phyloP scores from a whole-genome alignment of 2,113 vertebrate genomes.

The Puma concolor region DNA sequence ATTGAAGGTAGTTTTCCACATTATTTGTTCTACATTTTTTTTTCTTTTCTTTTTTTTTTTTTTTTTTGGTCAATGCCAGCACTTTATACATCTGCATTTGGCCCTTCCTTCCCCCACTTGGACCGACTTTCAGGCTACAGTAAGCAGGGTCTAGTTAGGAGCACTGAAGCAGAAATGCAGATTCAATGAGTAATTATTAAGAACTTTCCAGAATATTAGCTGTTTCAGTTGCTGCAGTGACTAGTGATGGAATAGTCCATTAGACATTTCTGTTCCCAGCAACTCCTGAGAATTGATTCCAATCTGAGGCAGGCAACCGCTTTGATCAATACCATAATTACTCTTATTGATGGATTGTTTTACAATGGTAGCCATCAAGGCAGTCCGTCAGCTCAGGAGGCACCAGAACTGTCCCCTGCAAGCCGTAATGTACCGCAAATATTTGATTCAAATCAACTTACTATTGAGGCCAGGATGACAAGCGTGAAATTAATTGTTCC shows the following conservation, averaged over 20 bases:
- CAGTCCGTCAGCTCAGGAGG: constrained; percentile 84
- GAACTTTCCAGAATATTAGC: constrained; percentile 90
- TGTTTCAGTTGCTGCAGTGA: constrained; percentile 84
- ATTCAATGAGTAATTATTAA: constrained; percentile 91
- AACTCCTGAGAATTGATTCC: constrained; percentile 90
- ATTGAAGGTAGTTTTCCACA: constrained; percentile 71
- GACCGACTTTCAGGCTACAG: constrained; percentile 86
- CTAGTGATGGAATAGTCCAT: constrained; percentile 90
- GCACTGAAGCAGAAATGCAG: constrained; percentile 87
- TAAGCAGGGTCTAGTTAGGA: constrained; percentile 83
- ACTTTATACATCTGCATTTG: constrained; percentile 77
- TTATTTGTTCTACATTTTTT: not conserved
- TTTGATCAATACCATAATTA: constrained; percentile 93
- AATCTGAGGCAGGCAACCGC: constrained; percentile 86
- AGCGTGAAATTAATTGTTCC: constrained; percentile 99
- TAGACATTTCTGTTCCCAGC: constrained; percentile 88
- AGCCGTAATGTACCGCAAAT: constrained; percentile 89
- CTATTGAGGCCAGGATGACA: constrained; percentile 95
- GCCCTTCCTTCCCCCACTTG: constrained; percentile 77
- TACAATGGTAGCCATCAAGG: constrained; percentile 87
- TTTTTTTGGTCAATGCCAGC: constrained; percentile 69
- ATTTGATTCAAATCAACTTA: constrained; percentile 94
- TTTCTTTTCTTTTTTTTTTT: not conserved
- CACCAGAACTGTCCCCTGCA: constrained; percentile 81
- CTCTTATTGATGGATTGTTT: constrained; percentile 93